Base-by-base conservation (phyloP, 1,140 invertebrate genomes). In the Babylonia areolata region DNA sequence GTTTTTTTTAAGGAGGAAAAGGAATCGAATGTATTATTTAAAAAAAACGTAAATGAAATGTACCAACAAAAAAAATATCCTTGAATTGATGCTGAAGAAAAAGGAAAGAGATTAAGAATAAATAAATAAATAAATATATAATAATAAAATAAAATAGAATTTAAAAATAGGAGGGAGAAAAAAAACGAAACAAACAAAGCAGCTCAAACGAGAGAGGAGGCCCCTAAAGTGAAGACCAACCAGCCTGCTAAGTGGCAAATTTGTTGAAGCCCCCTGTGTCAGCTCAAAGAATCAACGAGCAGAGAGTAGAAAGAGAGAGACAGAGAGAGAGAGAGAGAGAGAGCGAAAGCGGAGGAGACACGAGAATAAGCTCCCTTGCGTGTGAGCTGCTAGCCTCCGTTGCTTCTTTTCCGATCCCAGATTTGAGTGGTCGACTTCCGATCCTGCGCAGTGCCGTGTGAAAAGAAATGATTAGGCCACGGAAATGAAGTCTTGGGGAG, bases 161-260 rank as follows among this genome's bases (percentile, higher is more conserved):
- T 15, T 73, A 39, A 37, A 39, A 20, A 37, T 9, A 51, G 37
- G 42, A 12, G 77, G 77, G 77, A 39, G 46, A 51, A 51, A 9
- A 51, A 17, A 51, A 51, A 51, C 46, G 9, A 51, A 51, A 51
- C 9, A 51, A 51, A 51, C 46, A 51, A 51, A 17, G 9, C 46
- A 17, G 46, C 9, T 9, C 46, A 17, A 35, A 35, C 73, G 6
- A 1, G 31, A 37, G 35, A 75, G 5, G 73, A 75, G 3, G 37
- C n/a, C n/a, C n/a, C 77, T 28, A 79, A 79, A 42, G 6, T 31
- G 15, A 42, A 31, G 46, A 12, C 78, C 31, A 28, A n/a, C 46
- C 28, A 54, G 78, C 9, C 78, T 54, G 40, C 78, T 54, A 80
- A 80, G 78, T 80, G 78, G 78, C 78, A 58, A 80, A 80, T 80